phyloP scores from a whole-genome alignment of 2,888 invertebrate species.

The Lasioglossum vierecki region DNA sequence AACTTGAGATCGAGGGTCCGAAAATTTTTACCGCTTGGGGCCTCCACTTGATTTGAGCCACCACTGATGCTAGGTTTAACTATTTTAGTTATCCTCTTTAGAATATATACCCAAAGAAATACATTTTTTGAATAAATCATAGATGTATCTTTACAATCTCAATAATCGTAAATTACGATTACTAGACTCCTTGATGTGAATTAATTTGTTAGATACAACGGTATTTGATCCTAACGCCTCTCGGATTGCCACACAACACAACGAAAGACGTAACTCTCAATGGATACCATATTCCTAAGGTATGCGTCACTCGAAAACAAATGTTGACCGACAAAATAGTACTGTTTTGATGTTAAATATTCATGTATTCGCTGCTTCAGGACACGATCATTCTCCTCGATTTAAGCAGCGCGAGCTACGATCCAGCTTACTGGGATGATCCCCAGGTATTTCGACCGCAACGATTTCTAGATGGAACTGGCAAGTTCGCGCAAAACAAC shows the following conservation, averaged over 20 bases:
- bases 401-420: slow-evolving; percentile 87
- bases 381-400: slow-evolving; percentile 87
- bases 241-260: slow-evolving; percentile 86
- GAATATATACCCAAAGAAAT: too few species aligned
- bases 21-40: too few species aligned
- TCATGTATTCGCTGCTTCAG: slow-evolving; percentile 78
- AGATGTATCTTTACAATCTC: too few species aligned
- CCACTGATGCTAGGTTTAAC: background rate
- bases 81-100: too few species aligned
- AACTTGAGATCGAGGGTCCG: too few species aligned
- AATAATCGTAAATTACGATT: too few species aligned
- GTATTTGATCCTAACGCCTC: slow-evolving; percentile 84
- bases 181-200: too few species aligned
- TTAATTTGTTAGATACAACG: slow-evolving; percentile 85
- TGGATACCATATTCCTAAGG: slow-evolving; percentile 85
- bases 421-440: slow-evolving; percentile 86
- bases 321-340: background rate
- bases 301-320: slow-evolving; percentile 51
- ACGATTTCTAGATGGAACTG: slow-evolving; percentile 87
- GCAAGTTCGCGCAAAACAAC: slow-evolving; percentile 85
- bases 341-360: background rate
- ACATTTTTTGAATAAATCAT: too few species aligned
- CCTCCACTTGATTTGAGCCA: too few species aligned
- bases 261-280: slow-evolving; percentile 82
- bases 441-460: slow-evolving; percentile 87